phyloP scores from a whole-genome alignment of 2,113 vertebrate species.

The Oxygymnocypris stewartii region DNA sequence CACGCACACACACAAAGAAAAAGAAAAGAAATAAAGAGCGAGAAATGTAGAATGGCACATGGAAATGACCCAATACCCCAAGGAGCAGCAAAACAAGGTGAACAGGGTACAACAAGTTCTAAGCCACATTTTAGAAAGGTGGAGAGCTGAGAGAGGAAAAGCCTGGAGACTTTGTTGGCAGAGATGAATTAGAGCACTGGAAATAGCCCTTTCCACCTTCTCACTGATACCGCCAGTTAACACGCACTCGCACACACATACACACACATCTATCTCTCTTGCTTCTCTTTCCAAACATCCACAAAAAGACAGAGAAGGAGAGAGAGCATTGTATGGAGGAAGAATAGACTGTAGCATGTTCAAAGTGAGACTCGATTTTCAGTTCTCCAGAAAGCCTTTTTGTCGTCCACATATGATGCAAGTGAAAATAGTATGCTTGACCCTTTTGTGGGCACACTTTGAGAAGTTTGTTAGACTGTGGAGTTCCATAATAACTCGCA shows the following conservation, averaged over 20 bases:
- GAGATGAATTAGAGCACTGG: conserved; percentile 78
- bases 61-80: conserved; percentile 43
- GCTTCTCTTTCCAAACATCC: conserved; percentile 52
- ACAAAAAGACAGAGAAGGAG: conserved; percentile 52
- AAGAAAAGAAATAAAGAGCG: background rate
- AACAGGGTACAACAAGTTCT: conserved; percentile 58
- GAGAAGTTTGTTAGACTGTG: conserved; percentile 91
- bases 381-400: conserved; percentile 61
- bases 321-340: conserved; percentile 46
- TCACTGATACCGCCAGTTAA: conserved; percentile 64
- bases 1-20: no score
- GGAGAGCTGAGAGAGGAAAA: conserved; percentile 61
- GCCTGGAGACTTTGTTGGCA: conserved; percentile 69
- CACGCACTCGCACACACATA: conserved; percentile 13
- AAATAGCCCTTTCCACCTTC: conserved; percentile 73
- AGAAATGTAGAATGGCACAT: conserved; percentile 37
- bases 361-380: conserved; percentile 58
- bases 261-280: conserved; percentile 46
- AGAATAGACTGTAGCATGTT: conserved; percentile 55
- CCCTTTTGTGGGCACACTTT: conserved; percentile 82
- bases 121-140: conserved; percentile 59
- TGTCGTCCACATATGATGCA: conserved; percentile 60
- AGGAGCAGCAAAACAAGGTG: conserved; percentile 60
- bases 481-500: conserved; percentile 87
- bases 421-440: conserved; percentile 82